phyloP scores from a whole-genome alignment of 2,888 invertebrate species.

The Clitarchus hookeri region DNA sequence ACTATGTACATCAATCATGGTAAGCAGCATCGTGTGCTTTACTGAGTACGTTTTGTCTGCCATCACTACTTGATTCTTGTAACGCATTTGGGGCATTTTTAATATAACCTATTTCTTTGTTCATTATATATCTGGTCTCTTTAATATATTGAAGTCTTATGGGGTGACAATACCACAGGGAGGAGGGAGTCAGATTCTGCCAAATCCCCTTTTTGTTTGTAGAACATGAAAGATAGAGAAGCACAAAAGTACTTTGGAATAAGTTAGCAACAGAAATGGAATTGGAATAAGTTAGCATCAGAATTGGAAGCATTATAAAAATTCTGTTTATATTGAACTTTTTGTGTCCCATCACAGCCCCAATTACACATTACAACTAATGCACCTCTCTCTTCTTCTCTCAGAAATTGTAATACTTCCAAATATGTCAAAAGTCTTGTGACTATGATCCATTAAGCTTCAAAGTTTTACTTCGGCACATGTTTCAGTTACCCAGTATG shows the following conservation, averaged over 20 bases:
- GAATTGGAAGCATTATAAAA: constrained; percentile 42
- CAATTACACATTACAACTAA: constrained; percentile 28
- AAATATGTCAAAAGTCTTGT: constrained; percentile 38
- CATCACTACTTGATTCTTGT: background rate
- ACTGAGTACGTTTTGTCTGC: background rate
- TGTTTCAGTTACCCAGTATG: constrained; percentile 35
- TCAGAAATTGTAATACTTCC: constrained; percentile 29
- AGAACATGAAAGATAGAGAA: background rate
- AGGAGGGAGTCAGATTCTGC: constrained; percentile 2
- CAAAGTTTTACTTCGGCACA: constrained; percentile 37
- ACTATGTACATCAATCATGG: constrained; percentile 20
- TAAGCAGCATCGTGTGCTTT: constrained; percentile 14
- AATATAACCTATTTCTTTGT: background rate
- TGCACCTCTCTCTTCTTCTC: constrained; percentile 36
- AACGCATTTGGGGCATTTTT: background rate
- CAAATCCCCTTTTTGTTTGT: background rate
- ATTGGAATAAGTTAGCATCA: too few species aligned
- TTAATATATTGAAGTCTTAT: background rate
- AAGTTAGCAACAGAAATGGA: too few species aligned
- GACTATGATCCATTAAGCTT: constrained; percentile 37
- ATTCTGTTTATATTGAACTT: constrained; percentile 47
- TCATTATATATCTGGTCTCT: background rate
- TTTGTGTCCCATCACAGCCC: constrained; percentile 46
- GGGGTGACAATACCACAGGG: background rate
- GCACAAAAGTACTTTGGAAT: constrained; percentile 44